phyloP scores from a whole-genome alignment of 1,140 invertebrate species.

The Hestina assimilis region DNA sequence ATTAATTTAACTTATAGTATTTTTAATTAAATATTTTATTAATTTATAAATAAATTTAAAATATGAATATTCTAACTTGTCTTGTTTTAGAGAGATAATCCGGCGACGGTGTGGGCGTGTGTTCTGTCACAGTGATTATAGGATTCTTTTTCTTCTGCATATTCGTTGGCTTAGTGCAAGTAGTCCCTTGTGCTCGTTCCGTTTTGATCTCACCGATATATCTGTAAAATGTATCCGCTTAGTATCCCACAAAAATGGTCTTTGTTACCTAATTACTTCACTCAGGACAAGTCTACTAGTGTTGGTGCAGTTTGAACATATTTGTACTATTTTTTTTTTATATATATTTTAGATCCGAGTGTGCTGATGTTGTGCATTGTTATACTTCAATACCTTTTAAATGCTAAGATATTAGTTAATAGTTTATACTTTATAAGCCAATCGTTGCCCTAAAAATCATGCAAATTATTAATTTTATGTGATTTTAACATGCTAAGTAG shows the following conservation, averaged over 20 bases:
- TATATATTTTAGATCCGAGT: background rate
- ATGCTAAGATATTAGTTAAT: too few species aligned
- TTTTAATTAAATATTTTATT: conserved; percentile 18
- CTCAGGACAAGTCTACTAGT: conserved; percentile 1
- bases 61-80: conserved; percentile 79
- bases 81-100: conserved; percentile 86
- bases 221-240: conserved; percentile 56
- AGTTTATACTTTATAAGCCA: too few species aligned
- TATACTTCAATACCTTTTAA: too few species aligned
- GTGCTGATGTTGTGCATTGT: background rate
- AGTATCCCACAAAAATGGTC: background rate
- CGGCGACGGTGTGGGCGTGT: conserved; percentile 92
- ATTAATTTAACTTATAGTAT: too few species aligned
- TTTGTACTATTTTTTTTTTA: background rate
- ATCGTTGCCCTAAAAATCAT: too few species aligned
- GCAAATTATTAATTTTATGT: too few species aligned
- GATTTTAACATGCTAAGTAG: too few species aligned
- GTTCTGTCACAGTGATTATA: conserved; percentile 97
- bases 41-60: conserved; percentile 4
- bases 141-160: conserved; percentile 84
- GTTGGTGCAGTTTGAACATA: conserved; percentile 9
- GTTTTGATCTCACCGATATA: conserved; percentile 81
- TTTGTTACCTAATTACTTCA: background rate
- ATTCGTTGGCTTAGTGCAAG: conserved; percentile 40
- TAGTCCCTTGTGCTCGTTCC: conserved; percentile 69